Evolutionary conservation across 2,797 vertebrate species (phyloP), one percentile per base, ranked within the genome.

Genomic region (Enteromius radiatus): DNA sequence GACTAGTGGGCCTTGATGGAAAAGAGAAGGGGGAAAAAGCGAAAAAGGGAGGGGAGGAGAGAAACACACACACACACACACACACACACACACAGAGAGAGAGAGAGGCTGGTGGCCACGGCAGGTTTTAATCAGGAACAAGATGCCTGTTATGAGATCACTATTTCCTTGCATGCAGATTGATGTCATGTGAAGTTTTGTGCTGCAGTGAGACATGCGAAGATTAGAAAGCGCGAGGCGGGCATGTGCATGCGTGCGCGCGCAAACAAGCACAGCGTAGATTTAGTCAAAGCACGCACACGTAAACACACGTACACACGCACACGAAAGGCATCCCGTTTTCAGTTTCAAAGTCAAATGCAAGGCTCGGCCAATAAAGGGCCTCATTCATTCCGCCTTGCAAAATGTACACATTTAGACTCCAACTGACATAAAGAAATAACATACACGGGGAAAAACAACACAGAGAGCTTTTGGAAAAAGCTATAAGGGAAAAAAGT

Each of bases 101-200:
- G 80, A 71, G 83, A 68, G 79, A 56, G 77, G 84, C 84, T 83
- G 86, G 85, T 86, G 88, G 87, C 85, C 81, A 88, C 74, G 88
- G 89, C 90, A 91, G 92, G 92, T 94, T 95, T 93, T 93, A 95
- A 95, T 95, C 92, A 93, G 91, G 90, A 92, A 92, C 91, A 91
- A 91, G 91, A 93, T 90, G 92, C 89, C 92, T 92, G 89, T 94
- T 93, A 93, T 93, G 95, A 95, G 92, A 93, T 95, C 94, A 94
- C 91, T 90, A 90, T 94, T 95, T 95, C 94, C 92, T 89, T 88
- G 81, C 86, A 75, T 93, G 92, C 85, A 93, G 92, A 94, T 93
- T 93, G 91, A 94, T 93, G 93, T 93, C 92, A 94, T 94, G 90
- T 92, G 91, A 92, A 90, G 90, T 90, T 89, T 86, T 91, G 88